These are phyloP conservation scores for Drosophila infuscata DNA, from an alignment of 2,888 invertebrate genomes.

Conservation along the genomic window DNA sequence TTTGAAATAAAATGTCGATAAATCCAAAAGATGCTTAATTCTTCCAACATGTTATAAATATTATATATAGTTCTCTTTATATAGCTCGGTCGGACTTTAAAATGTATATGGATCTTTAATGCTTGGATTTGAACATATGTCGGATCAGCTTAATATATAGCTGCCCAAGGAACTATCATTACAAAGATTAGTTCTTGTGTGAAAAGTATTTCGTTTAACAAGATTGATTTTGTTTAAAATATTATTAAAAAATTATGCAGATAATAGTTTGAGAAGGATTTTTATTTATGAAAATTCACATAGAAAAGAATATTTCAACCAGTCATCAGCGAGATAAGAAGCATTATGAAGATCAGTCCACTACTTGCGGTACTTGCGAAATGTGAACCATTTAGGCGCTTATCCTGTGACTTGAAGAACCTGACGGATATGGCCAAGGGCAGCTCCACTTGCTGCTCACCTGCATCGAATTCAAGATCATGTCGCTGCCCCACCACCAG, in stretches of 20 bases:
- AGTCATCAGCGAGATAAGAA: neutral
- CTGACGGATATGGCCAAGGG: constrained; percentile 80
- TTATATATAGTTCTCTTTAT: neutral
- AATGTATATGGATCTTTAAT: neutral
- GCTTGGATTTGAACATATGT: neutral
- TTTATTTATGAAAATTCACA: neutral
- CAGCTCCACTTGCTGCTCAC: constrained; percentile 73
- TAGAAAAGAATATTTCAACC: neutral
- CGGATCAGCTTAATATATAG: neutral
- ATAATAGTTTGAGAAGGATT: neutral
- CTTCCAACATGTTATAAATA: neutral
- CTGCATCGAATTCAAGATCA: constrained; percentile 81
- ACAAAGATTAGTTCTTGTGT: neutral
- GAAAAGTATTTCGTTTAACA: neutral
- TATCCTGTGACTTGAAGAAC: constrained; percentile 74
- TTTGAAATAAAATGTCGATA: neutral
- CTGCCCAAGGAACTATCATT: neutral
- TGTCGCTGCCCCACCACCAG: constrained; percentile 79
- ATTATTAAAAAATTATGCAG: neutral
- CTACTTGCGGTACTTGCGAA: neutral
- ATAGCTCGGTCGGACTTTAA: neutral
- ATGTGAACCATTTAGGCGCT: constrained; percentile 5
- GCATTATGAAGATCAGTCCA: neutral
- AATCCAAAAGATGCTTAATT: neutral
- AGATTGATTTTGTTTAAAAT: neutral